A percentile compares a stretch with the other conserved stretches of the same genome.
Evolutionary conservation across 1,140 invertebrate genomes (phyloP).

Genomic region (Hylaeus volcanicus): DNA sequence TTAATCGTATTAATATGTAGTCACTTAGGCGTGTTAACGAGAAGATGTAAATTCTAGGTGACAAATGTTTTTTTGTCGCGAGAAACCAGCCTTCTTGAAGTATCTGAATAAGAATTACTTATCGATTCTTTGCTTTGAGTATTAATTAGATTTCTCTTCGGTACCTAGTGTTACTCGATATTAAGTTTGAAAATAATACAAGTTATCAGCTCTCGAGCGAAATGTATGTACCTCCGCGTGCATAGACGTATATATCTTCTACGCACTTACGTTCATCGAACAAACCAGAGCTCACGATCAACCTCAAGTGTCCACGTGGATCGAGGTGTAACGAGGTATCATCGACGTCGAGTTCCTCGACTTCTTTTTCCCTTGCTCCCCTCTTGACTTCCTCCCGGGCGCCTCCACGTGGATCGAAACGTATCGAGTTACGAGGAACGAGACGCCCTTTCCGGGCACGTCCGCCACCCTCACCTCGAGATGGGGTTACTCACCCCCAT

Average conservation of each 20-base stretch:
- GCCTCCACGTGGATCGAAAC: conserved; percentile 35
- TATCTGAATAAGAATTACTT: no score
- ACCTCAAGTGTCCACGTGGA: conserved; percentile 19
- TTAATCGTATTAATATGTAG: conserved; percentile 1
- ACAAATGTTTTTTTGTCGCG: no score
- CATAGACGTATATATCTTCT: background rate
- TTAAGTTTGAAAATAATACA: no score
- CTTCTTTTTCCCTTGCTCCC: background rate
- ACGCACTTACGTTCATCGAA: background rate
- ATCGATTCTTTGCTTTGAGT: no score
- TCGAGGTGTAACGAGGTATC: conserved; percentile 24
- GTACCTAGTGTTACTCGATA: no score
- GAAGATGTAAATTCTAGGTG: no score
- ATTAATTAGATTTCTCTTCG: no score
- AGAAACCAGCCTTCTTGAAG: no score
- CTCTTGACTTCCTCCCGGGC: background rate
- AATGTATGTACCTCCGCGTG: background rate
- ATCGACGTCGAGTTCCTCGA: background rate
- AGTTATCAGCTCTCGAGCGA: background rate
- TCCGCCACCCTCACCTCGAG: background rate
- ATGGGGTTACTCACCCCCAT: conserved; percentile 48
- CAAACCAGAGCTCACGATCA: background rate
- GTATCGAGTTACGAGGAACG: conserved; percentile 47
- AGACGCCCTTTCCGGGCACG: conserved; percentile 20
- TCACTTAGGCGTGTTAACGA: no score